Evolutionary conservation across 2,113 vertebrate genomes (phyloP).

Genomic region (Antechinus stuartii): DNA sequence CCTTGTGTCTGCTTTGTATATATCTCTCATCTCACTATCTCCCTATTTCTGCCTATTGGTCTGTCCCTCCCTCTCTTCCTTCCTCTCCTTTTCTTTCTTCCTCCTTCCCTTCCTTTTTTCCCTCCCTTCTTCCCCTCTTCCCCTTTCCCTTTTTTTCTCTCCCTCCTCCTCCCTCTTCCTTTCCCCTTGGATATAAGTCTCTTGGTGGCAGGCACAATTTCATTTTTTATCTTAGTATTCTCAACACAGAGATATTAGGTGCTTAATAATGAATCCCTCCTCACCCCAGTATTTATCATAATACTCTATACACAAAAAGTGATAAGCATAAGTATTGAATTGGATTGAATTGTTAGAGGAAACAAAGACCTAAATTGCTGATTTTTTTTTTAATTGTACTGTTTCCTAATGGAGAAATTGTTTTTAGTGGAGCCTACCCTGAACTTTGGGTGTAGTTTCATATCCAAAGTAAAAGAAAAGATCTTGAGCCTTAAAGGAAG

Average conservation of each 20-base stretch:
- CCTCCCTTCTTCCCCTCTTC: too few species aligned
- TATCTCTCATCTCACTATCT: too few species aligned
- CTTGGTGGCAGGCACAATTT: background rate
- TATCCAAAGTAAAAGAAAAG: conserved; percentile 68
- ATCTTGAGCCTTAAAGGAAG: conserved; percentile 62
- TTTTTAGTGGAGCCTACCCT: conserved; percentile 56
- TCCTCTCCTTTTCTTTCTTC: too few species aligned
- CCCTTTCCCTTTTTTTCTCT: too few species aligned
- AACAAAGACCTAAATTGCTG: conserved; percentile 40
- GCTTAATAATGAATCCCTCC: background rate
- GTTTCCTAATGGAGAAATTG: conserved; percentile 57
- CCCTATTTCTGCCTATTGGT: too few species aligned
- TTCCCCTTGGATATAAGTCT: background rate
- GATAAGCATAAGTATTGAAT: background rate
- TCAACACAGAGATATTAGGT: background rate
- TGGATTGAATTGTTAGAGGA: background rate
- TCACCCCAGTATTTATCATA: background rate
- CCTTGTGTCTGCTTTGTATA: background rate
- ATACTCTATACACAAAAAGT: background rate
- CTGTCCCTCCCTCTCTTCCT: too few species aligned
- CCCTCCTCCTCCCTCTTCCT: too few species aligned
- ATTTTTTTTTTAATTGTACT: conserved; percentile 57
- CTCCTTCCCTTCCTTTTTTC: too few species aligned
- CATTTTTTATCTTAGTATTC: background rate
- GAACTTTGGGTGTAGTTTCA: conserved; percentile 62